Evolutionary conservation across 2,888 invertebrate genomes (phyloP), one percentile per base, ranked within the genome.

Genomic region (Muschampia plurimacula): DNA sequence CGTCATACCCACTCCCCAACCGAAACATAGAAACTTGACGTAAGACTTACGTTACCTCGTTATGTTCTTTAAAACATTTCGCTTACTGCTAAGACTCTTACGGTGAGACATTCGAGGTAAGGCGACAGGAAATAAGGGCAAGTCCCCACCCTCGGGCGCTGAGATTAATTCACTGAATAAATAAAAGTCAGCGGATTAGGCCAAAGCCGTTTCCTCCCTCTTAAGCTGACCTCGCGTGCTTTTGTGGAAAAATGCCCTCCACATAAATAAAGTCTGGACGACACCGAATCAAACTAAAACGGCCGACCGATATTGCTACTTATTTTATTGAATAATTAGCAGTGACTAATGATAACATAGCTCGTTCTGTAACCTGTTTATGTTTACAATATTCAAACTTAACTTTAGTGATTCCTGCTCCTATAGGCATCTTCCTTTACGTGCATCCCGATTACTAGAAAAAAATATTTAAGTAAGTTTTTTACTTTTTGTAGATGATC

Each of bases 171-270:
- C 93, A 92, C 90, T 93, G 94, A 93, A 94, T 94, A 94, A 94
- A 94, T 93, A 94, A 94, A 93, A 93, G 94, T 93, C 94, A 93
- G 94, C 93, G 93, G 94, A 93, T 93, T 93, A 93, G 92, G 90
- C 89, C 91, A 88, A 88, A 91, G 92, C 90, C 92, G 91, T 92
- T 93, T 89, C 92, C 92, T 91, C 92, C 92, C 93, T 91, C 93
- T 90, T 88, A 89, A 89, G 90, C 89, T 92, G 93, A 93, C 92
- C 93, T 92, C 91, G 92, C 90, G 90, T 92, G 92, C 91, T 90
- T 89, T 92, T 90, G 90, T 90, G 88, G 89, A 92, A 91, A 92
- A 92, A 92, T 92, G 88, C 88, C 87, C 86, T 84, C 84, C 86
- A 89, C 88, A 92, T 92, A 92, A 93, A 92, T 92, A 91, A 91